Evolutionary conservation across 1,140 invertebrate genomes (phyloP).

Genomic region (Meloidogyne hapla): DNA sequence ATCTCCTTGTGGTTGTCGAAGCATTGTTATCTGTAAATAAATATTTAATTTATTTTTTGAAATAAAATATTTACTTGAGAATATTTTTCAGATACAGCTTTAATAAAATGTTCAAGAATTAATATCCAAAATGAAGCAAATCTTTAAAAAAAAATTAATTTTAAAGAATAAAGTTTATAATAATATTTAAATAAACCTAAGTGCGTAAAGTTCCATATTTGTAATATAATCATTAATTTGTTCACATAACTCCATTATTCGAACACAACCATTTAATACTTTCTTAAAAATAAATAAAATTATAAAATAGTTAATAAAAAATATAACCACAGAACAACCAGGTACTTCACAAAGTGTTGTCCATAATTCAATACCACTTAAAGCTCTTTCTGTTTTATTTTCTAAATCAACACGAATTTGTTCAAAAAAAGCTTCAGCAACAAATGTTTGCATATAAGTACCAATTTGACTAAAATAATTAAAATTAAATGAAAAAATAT

Average conservation of each 20-base stretch:
- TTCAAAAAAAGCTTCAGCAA: slow-evolving; percentile 55
- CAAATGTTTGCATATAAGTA: slow-evolving; percentile 53
- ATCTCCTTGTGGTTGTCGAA: slow-evolving; percentile 25
- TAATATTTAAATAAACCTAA: slow-evolving; percentile 9
- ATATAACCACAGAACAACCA: slow-evolving; percentile 39
- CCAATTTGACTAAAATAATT: slow-evolving; percentile 28
- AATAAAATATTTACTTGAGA: slow-evolving; percentile 15
- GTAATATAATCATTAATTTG: slow-evolving; percentile 54
- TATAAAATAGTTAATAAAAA: slow-evolving; percentile 11
- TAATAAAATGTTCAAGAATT: slow-evolving; percentile 56
- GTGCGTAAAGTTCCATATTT: slow-evolving; percentile 54
- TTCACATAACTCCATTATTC: slow-evolving; percentile 55
- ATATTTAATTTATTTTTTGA: not conserved
- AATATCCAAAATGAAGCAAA: slow-evolving; percentile 61
- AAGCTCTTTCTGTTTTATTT: slow-evolving; percentile 43
- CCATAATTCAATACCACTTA: slow-evolving; percentile 48
- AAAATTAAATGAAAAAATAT: not conserved
- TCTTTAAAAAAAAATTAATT: slow-evolving; percentile 26
- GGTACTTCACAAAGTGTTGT: slow-evolving; percentile 38
- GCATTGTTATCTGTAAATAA: slow-evolving; percentile 50
- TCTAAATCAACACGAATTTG: slow-evolving; percentile 47
- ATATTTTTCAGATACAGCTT: slow-evolving; percentile 34
- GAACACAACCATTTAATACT: slow-evolving; percentile 46
- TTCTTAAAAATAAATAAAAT: slow-evolving; percentile 41
- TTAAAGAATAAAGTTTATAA: not conserved